Percentiles rank a stretch among this genome's conserved stretches.
Conservation (phyloP, 2,113 vertebrate genomes). For the Sciurus niger region DNA sequence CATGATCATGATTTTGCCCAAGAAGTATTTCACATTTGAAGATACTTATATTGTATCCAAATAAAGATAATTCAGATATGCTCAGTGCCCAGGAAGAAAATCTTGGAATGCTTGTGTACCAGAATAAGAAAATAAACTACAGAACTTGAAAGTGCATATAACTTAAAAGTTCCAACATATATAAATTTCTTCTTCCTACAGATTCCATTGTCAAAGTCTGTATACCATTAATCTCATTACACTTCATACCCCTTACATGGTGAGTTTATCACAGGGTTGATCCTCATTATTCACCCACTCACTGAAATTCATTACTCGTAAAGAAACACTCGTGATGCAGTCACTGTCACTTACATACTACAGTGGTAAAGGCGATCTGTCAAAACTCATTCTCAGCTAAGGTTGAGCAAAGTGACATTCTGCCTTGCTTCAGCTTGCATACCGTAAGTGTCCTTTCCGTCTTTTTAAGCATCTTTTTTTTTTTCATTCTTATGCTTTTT, state of each 20-base stretch:
- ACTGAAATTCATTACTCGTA: background rate
- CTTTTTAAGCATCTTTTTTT: too few species aligned
- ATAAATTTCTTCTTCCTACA: background rate
- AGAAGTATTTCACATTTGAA: background rate
- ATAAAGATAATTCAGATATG: background rate
- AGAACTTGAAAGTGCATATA: background rate
- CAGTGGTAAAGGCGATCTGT: background rate
- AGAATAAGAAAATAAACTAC: conserved; percentile 21
- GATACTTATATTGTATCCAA: background rate
- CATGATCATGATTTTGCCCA: background rate
- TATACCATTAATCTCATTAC: background rate
- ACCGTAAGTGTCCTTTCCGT: background rate
- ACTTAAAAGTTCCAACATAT: background rate
- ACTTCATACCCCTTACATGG: background rate
- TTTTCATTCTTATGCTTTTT: background rate
- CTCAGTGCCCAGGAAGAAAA: background rate
- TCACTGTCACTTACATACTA: background rate
- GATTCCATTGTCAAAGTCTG: background rate
- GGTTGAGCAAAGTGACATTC: background rate
- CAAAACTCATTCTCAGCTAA: background rate
- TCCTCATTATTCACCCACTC: background rate
- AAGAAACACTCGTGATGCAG: background rate
- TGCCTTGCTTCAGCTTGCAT: background rate
- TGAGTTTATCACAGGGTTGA: background rate
- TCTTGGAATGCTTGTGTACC: background rate